A percentile compares a stretch with the other conserved stretches of the same genome.
phyloP scores from a whole-genome alignment of 2,797 vertebrate genomes.

The Brachymystax lenok region DNA sequence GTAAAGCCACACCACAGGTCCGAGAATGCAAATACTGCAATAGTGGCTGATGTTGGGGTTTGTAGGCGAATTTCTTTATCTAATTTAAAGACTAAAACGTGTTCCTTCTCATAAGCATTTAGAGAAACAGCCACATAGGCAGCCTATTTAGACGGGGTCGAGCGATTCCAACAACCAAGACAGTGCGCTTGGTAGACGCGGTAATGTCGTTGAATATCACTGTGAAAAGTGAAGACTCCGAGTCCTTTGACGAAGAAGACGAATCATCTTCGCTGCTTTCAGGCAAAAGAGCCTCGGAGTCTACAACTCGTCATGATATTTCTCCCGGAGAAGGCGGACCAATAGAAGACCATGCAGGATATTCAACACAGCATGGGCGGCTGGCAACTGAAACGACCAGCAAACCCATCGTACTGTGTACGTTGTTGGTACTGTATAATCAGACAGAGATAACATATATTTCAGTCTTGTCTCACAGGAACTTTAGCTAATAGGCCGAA shows the following conservation, averaged over 20 bases:
- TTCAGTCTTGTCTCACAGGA: neutral
- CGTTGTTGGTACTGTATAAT: slow-evolving; percentile 37
- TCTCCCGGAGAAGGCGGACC: slow-evolving; percentile 47
- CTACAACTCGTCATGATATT: slow-evolving; percentile 64
- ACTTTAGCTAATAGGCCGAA: neutral
- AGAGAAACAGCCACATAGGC: neutral
- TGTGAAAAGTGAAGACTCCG: slow-evolving; percentile 54
- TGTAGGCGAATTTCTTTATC: too few species aligned
- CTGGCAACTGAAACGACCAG: slow-evolving; percentile 42
- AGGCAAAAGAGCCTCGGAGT: slow-evolving; percentile 60
- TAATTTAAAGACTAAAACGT: neutral
- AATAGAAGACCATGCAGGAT: slow-evolving; percentile 58
- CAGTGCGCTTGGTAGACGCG: neutral
- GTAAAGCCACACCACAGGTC: neutral
- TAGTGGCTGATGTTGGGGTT: neutral
- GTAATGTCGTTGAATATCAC: slow-evolving; percentile 27
- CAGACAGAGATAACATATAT: neutral
- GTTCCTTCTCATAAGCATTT: neutral
- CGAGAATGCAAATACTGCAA: neutral
- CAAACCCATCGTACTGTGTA: slow-evolving; percentile 65
- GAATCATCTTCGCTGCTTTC: slow-evolving; percentile 55
- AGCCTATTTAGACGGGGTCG: neutral
- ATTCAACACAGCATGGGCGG: slow-evolving; percentile 48
- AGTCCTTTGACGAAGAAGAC: slow-evolving; percentile 52
- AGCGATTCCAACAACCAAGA: neutral